These are phyloP conservation scores for Lepus townsendii DNA, from an alignment of 2,797 vertebrate species.

Conservation along the genomic window DNA sequence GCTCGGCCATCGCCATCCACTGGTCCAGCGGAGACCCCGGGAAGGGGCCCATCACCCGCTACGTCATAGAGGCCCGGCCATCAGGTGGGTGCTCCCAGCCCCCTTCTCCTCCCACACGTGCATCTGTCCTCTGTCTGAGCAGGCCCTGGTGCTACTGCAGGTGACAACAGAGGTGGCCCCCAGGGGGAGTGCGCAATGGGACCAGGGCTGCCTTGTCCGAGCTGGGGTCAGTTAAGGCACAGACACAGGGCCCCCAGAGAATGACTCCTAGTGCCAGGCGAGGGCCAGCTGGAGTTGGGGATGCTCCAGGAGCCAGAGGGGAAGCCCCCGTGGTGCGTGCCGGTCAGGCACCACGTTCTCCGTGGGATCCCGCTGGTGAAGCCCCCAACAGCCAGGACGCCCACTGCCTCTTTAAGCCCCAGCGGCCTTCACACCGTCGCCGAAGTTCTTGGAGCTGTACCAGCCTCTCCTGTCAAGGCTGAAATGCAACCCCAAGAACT, in stretches of 20 bases:
- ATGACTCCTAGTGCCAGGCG: rapidly evolving
- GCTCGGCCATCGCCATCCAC: slow-evolving; percentile 96
- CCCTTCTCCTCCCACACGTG: too few species aligned
- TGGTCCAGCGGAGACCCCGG: slow-evolving; percentile 97
- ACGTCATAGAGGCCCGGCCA: slow-evolving; percentile 97
- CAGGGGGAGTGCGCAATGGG: neutral
- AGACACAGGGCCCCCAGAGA: neutral
- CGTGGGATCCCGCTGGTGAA: rapidly evolving
- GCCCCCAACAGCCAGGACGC: rapidly evolving
- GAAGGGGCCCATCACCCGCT: slow-evolving; percentile 96
- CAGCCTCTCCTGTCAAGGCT: slow-evolving; percentile 35
- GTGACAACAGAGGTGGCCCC: neutral
- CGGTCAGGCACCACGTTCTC: neutral
- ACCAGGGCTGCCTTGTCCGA: neutral
- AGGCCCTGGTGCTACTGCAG: rapidly evolving
- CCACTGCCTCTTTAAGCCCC: neutral
- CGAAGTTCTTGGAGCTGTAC: neutral
- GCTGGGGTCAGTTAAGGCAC: neutral
- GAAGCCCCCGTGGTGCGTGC: rapidly evolving
- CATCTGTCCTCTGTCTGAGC: neutral
- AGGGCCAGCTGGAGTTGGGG: neutral
- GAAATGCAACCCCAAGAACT: slow-evolving; percentile 66
- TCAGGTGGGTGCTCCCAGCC: slow-evolving; percentile 94
- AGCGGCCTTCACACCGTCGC: rapidly evolving
- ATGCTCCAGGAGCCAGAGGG: neutral